phyloP scores from a whole-genome alignment of 2,113 vertebrate species.

The Sylvilagus bachmani region DNA sequence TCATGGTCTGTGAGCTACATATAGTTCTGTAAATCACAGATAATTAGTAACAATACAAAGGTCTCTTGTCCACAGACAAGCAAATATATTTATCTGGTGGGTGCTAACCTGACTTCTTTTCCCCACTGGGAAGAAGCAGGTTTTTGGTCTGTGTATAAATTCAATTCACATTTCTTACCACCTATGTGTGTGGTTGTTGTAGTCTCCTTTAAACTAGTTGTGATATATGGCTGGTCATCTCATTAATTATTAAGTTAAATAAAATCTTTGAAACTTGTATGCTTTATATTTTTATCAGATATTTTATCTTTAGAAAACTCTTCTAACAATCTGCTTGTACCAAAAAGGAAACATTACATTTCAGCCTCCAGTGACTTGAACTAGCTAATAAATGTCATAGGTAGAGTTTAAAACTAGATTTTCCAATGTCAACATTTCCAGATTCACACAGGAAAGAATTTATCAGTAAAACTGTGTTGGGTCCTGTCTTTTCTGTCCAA shows the following conservation, averaged over 20 bases:
- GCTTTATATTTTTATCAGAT: neutral
- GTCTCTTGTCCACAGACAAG: neutral
- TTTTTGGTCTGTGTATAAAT: neutral
- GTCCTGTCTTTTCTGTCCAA: neutral
- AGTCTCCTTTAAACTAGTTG: neutral
- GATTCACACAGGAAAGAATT: neutral
- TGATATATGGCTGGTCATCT: neutral
- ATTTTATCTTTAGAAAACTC: neutral
- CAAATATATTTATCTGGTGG: neutral
- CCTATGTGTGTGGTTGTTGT: neutral
- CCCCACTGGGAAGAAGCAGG: neutral
- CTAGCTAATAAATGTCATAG: neutral
- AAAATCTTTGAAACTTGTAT: neutral
- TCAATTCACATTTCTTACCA: neutral
- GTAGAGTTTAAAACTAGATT: constrained; percentile 15
- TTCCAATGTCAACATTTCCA: constrained; percentile 28
- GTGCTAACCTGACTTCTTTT: constrained; percentile 27
- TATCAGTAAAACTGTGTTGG: neutral
- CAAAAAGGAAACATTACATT: constrained; percentile 1
- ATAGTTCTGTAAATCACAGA: neutral
- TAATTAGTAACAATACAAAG: neutral
- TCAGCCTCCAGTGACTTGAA: neutral
- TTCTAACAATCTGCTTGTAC: neutral
- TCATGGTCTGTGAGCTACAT: neutral
- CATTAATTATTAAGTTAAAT: neutral